Conservation (phyloP, 2,113 vertebrate species). For the Atrichornis clamosus region DNA sequence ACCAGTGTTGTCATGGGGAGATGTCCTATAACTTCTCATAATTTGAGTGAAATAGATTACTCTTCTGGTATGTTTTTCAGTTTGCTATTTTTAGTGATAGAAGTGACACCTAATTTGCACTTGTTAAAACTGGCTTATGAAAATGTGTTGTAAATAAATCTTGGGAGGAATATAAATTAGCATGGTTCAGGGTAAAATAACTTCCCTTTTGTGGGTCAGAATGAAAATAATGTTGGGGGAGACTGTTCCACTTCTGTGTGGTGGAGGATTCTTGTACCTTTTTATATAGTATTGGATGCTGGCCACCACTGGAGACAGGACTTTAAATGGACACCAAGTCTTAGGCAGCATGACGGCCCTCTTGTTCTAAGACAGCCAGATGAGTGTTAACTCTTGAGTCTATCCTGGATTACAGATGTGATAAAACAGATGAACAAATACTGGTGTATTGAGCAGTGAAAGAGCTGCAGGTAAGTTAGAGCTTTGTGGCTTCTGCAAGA, state of each 20-base stretch:
- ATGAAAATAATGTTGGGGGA: background rate
- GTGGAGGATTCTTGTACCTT: background rate
- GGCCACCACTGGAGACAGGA: background rate
- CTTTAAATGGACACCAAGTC: background rate
- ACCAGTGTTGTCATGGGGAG: background rate
- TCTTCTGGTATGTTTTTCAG: background rate
- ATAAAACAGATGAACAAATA: background rate
- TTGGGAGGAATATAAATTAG: background rate
- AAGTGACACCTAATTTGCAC: slow-evolving; percentile 29
- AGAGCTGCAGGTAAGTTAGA: background rate
- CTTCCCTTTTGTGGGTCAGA: background rate
- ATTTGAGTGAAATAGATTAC: background rate
- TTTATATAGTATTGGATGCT: background rate
- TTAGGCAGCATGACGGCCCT: background rate
- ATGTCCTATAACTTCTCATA: background rate
- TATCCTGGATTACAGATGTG: background rate
- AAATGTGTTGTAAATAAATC: background rate
- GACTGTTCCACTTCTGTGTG: background rate
- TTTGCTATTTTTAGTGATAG: background rate
- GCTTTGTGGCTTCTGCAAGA: background rate
- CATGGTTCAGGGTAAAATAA: background rate
- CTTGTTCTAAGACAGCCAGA: background rate
- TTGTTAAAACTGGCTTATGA: background rate
- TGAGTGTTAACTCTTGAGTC: background rate
- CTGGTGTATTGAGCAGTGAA: background rate